These are phyloP conservation scores for Thalassaphorura encarpata DNA, from an alignment of 1,140 invertebrate genomes.

Conservation along the genomic window DNA sequence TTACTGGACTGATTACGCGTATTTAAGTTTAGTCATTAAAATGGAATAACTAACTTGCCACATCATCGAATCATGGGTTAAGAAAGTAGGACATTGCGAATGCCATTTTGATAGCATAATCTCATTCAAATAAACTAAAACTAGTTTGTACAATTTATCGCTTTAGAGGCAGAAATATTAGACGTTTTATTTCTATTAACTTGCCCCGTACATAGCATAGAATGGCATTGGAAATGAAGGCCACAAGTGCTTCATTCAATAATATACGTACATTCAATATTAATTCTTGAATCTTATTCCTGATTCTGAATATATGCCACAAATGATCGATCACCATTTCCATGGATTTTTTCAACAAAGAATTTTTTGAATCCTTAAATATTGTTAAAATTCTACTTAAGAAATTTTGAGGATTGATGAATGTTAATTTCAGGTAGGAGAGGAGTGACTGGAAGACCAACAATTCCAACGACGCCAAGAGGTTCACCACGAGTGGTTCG, in stretches of 20 bases:
- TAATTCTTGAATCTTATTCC: background rate
- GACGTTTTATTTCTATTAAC: background rate
- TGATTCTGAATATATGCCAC: background rate
- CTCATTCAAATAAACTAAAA: no score
- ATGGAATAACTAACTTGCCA: no score
- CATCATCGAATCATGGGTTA: no score
- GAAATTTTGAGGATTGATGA: background rate
- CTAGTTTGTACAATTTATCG: no score
- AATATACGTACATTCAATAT: background rate
- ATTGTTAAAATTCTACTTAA: background rate
- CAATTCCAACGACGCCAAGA: background rate
- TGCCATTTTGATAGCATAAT: no score
- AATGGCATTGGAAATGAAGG: background rate
- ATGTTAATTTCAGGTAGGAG: background rate
- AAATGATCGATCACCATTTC: background rate
- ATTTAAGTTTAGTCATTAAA: no score
- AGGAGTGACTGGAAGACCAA: background rate
- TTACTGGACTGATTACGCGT: no score
- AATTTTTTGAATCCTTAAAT: background rate
- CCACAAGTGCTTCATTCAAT: background rate
- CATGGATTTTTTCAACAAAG: background rate
- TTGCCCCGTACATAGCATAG: background rate
- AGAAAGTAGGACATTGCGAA: no score
- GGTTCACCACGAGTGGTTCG: background rate
- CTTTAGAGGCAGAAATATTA: no score